Base-by-base conservation (phyloP, 2,888 invertebrate species). In the Hermodice carunculata region DNA sequence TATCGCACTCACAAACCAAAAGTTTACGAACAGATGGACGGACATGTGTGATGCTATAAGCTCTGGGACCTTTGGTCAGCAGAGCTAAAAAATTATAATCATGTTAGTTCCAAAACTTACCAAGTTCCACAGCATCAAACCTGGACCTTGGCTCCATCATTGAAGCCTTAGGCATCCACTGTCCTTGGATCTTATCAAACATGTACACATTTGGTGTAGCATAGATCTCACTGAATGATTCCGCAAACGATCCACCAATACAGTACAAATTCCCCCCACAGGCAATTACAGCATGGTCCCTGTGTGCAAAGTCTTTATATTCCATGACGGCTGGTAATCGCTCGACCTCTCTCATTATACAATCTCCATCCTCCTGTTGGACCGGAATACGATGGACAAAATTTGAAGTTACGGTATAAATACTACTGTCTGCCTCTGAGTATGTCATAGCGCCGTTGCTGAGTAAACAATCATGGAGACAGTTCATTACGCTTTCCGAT, bases 381-480 rank as follows among this genome's bases (percentile, higher is more conserved):
- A 53, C 24, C 2, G 32, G 24, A 11, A 22, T 24, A 5, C 53
- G 5, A 22, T 19, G 31, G 34, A 53, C 32, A 37, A 4, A 14
- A 1, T 5, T 17, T 14, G 6, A 5, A n/a, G 34, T 53, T 11
- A 53, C 34, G 6, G 37, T 22, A 19, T 53, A 53, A 8, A 53
- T 34, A 26, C 22, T 37, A 1, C 24, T 2, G 5, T 22, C 34
- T 8, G 32, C 37, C 17, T 34, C 19, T n/a, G 34, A 53, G 53
- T 53, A 53, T 34, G 53, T 37, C 8, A 53, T 53, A 19, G 34
- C 17, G 34, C 53, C 53, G 5, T 34, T 19, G 14, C 29, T n/a
- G 6, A 37, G 34, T 14, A 53, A 37, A 2, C 34, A 26, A 34
- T 53, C 24, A n/a, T 37, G 24, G 6, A 28, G 31, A 14, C 19